Conservation (phyloP, 1,140 invertebrate species). For the Pseudomyrmex flavicornis region DNA sequence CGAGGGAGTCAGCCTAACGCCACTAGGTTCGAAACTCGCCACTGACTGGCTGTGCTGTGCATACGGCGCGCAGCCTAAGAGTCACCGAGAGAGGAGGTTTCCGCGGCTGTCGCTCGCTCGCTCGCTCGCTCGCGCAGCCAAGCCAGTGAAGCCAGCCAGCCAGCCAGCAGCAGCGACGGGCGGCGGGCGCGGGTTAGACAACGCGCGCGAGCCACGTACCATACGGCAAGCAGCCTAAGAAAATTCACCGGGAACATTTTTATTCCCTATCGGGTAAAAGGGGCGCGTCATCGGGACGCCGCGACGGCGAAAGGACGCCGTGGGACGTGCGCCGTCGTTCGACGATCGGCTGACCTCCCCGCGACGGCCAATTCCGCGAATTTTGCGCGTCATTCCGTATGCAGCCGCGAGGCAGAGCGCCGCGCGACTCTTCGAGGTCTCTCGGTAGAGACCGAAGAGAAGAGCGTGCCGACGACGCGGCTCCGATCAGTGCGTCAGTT, state of each 20-base stretch:
- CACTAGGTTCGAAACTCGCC: conserved; percentile 74
- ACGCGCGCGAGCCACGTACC: conserved; percentile 69
- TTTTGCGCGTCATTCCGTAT: conserved; percentile 73
- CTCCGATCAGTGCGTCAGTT: conserved; percentile 65
- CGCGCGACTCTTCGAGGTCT: conserved; percentile 65
- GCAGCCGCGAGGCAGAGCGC: conserved; percentile 67
- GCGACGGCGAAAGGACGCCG: conserved; percentile 64
- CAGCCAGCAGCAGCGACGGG: conserved; percentile 45
- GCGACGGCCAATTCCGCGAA: conserved; percentile 63
- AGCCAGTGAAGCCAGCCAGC: conserved; percentile 52
- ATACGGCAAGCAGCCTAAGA: conserved; percentile 75
- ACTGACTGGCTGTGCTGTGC: conserved; percentile 67
- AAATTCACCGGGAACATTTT: conserved; percentile 81
- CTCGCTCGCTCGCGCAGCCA: conserved; percentile 16
- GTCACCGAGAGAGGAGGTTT: conserved; percentile 55
- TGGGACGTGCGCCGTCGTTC: conserved; percentile 55
- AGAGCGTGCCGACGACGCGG: conserved; percentile 54
- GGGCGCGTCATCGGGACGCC: conserved; percentile 62
- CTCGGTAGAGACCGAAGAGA: conserved; percentile 41
- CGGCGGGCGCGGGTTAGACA: conserved; percentile 36
- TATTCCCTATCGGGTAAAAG: conserved; percentile 74
- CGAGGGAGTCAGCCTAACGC: conserved; percentile 67
- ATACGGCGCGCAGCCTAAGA: conserved; percentile 72
- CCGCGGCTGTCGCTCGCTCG: conserved; percentile 40
- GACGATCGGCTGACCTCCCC: conserved; percentile 12